These are phyloP conservation scores for Setipinna tenuifilis DNA, from an alignment of 2,797 vertebrate species.

Conservation along the genomic window DNA sequence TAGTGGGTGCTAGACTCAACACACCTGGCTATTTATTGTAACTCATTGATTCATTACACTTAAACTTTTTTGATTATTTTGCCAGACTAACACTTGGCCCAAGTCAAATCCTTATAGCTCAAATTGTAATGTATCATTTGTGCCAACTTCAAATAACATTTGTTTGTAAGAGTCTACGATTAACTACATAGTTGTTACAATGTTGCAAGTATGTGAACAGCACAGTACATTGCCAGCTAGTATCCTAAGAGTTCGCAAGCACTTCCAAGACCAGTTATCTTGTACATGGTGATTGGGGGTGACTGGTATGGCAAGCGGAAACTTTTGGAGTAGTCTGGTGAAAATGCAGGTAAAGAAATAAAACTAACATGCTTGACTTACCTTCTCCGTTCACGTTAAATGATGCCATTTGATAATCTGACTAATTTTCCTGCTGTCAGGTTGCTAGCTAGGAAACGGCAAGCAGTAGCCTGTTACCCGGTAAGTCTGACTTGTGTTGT, in stretches of 20 bases:
- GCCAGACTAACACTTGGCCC: too few species aligned
- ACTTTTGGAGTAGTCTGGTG: background rate
- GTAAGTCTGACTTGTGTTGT: background rate
- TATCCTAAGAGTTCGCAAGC: background rate
- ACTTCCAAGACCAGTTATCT: slow-evolving; percentile 13
- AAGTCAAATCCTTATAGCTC: too few species aligned
- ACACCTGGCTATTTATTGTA: too few species aligned
- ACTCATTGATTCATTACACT: too few species aligned
- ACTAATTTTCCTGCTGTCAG: background rate
- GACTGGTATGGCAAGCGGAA: background rate
- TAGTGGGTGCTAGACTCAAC: background rate
- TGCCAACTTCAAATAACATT: too few species aligned
- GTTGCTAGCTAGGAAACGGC: background rate
- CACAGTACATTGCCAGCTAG: background rate
- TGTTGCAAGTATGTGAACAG: background rate
- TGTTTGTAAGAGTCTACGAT: background rate
- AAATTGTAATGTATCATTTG: too few species aligned
- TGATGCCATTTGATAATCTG: slow-evolving; percentile 69
- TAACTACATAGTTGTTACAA: background rate
- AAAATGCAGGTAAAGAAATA: background rate
- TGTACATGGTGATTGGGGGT: background rate
- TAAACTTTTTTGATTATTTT: too few species aligned
- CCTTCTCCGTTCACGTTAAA: slow-evolving; percentile 67
- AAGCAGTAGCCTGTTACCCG: background rate
- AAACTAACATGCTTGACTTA: slow-evolving; percentile 50